phyloP scores from a whole-genome alignment of 2,888 invertebrate species.

The Dugesia japonica region DNA sequence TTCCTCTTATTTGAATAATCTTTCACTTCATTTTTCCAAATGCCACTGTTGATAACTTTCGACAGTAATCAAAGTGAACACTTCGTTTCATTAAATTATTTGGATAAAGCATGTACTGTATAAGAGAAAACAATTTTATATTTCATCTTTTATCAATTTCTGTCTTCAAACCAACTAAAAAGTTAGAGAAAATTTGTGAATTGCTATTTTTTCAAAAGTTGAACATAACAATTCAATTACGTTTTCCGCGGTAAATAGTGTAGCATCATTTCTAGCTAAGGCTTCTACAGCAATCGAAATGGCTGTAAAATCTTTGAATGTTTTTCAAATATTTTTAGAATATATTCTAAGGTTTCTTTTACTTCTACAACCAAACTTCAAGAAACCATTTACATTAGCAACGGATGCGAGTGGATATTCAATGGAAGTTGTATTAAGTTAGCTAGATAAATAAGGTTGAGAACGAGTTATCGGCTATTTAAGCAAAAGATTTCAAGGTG shows the following conservation, averaged over 20 bases:
- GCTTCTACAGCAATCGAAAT: neutral
- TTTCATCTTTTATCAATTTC: neutral
- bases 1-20: conserved; percentile 11
- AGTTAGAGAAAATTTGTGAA: neutral
- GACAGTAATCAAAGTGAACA: conserved; percentile 1
- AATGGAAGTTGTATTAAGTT: no score
- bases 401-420: no score
- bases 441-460: no score
- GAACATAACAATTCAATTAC: neutral
- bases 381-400: no score
- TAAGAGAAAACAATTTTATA: neutral
- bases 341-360: neutral
- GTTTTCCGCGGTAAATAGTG: neutral
- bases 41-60: neutral
- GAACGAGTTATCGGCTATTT: no score
- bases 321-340: neutral
- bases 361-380: no score
- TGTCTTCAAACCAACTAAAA: neutral
- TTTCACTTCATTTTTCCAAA: neutral
- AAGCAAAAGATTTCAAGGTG: no score
- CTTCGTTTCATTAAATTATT: neutral
- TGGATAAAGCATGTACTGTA: neutral
- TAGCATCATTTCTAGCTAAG: neutral
- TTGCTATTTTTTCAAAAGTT: neutral
- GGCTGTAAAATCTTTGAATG: neutral